These are phyloP conservation scores for Sinocyclocheilus maitianheensis DNA, from an alignment of 2,113 vertebrate genomes.

Conservation along the genomic window DNA sequence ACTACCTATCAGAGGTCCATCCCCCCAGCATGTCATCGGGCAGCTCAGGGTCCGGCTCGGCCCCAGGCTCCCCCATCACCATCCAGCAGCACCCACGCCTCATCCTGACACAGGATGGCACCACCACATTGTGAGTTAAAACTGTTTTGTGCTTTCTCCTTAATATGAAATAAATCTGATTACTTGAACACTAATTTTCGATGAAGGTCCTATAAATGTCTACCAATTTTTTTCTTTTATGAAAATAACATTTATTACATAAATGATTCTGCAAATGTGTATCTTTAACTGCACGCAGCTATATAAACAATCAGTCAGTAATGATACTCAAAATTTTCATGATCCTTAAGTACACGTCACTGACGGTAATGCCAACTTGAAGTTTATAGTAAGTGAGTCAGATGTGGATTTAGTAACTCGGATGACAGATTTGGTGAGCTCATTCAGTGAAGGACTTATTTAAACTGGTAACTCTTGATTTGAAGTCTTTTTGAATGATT, in stretches of 20 bases:
- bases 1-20: constrained; percentile 88
- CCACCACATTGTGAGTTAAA: constrained; percentile 86
- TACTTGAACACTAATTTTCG: neutral
- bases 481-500: neutral
- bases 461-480: neutral
- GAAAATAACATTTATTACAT: neutral
- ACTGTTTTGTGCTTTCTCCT: neutral
- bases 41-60: constrained; percentile 93
- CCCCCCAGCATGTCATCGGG: constrained; percentile 92
- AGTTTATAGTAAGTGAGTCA: neutral
- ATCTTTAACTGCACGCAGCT: neutral
- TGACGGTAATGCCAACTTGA: neutral
- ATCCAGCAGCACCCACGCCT: constrained; percentile 88
- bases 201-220: neutral
- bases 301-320: neutral
- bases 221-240: neutral
- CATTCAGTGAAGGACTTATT: neutral
- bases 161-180: neutral
- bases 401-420: neutral
- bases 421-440: neutral
- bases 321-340: neutral
- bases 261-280: neutral
- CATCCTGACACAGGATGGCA: constrained; percentile 79
- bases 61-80: constrained; percentile 91
- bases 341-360: neutral